phyloP scores from a whole-genome alignment of 2,113 vertebrate species.

The Mastomys natalensis region DNA sequence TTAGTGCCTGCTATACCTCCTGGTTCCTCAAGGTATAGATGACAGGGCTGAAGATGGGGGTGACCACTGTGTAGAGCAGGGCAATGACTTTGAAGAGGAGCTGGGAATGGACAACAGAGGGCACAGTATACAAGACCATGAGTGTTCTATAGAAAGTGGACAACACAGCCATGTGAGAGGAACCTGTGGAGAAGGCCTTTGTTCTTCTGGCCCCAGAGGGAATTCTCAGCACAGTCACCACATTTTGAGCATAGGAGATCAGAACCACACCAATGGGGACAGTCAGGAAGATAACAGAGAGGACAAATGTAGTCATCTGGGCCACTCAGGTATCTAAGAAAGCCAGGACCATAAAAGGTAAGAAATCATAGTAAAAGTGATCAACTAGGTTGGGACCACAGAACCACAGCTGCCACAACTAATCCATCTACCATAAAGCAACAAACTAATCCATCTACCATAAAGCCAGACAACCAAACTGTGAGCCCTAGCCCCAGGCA shows the following conservation, averaged over 20 bases:
- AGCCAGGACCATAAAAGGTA: constrained; percentile 53
- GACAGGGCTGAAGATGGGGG: constrained; percentile 58
- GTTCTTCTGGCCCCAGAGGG: not conserved
- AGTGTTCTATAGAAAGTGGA: constrained; percentile 45
- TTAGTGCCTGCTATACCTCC: constrained; percentile 38
- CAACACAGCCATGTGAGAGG: constrained; percentile 6
- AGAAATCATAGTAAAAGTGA: constrained; percentile 74
- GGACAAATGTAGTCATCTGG: constrained; percentile 56
- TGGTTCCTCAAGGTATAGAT: constrained; percentile 54
- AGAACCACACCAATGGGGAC: constrained; percentile 61
- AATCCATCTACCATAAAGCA: not conserved
- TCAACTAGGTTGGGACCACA: constrained; percentile 61
- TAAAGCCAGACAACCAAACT: constrained; percentile 64
- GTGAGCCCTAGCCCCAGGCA: constrained; percentile 47
- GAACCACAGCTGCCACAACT: constrained; percentile 53
- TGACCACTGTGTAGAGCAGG: constrained; percentile 61
- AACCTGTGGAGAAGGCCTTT: constrained; percentile 18
- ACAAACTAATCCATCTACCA: constrained; percentile 54
- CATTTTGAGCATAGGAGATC: constrained; percentile 51
- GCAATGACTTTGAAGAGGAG: constrained; percentile 58
- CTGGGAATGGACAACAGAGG: constrained; percentile 59
- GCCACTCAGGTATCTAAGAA: constrained; percentile 49
- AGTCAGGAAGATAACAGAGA: constrained; percentile 63
- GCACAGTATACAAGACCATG: constrained; percentile 56
- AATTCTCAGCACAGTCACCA: constrained; percentile 45